Evolutionary conservation across 2,888 invertebrate genomes (phyloP), one percentile per base, ranked within the genome.

Genomic region (Eupelmus urozonus): DNA sequence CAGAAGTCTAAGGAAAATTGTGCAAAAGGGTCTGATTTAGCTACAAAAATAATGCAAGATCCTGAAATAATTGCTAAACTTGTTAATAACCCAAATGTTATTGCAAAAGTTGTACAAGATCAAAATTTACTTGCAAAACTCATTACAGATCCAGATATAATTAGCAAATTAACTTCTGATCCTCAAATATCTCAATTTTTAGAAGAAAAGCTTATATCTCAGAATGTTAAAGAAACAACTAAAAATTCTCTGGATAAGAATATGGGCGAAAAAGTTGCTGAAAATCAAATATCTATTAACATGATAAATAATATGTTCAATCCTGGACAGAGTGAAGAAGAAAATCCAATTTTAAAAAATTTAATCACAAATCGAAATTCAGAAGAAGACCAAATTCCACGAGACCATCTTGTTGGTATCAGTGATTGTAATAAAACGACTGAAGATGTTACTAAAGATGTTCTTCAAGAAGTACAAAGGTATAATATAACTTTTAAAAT

Each of bases 381-480:
- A 1, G 86, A 88, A 49, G 85, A 89, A 42, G 82, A 85, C 18
- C 84, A 81, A 81, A 80, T 71, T 49, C 76, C n/a, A n/a, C n/a
- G 80, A 16, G 66, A 79, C 1, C 82, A 82, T 13, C 34, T 80
- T 16, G 78, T 42, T 45, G 25, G 67, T 29, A 80, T 34, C 16
- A 74, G 69, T 16, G 83, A 80, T 9, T 85, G 83, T 82, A 83
- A 80, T 63, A 83, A 85, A 79, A 83, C 67, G 65, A 82, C 82
- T 40, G 84, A 89, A 25, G 91, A 91, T 81, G 90, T 91, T 70
- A 93, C 94, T 0, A 91, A 91, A 82, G 94, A 94, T 83, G 93
- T 94, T 62, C 89, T 94, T 25, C 93, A 93, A 83, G 94, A 94
- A 85, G 93, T 13, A 45, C 93, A 93, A 86, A 93, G 93, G 94